Evolutionary conservation across 2,888 invertebrate genomes (phyloP).

Genomic region (Drosophila anceps): DNA sequence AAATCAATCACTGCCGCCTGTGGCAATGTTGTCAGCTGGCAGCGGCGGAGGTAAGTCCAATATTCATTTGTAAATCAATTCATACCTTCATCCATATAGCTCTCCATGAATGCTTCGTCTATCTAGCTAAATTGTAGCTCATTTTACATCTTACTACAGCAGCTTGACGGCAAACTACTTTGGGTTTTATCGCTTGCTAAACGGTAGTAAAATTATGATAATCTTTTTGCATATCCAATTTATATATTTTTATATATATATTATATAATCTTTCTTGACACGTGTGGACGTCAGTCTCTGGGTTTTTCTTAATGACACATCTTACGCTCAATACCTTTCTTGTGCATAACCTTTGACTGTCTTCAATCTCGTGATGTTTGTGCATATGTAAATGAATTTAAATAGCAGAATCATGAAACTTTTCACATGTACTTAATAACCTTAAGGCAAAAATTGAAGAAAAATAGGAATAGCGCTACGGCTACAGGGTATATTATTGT

Average conservation of each 20-base stretch:
- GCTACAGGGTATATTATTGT: not conserved
- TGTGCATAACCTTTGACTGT: not conserved
- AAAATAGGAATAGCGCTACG: no score
- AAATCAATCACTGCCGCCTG: constrained; percentile 52
- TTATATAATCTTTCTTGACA: not conserved
- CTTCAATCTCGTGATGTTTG: not conserved
- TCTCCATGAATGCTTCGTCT: not conserved
- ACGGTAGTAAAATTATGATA: not conserved
- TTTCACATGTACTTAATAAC: no score
- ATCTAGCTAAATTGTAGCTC: not conserved
- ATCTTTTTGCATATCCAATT: not conserved
- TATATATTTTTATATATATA: not conserved
- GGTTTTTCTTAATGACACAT: constrained; percentile 4
- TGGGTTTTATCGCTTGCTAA: not conserved
- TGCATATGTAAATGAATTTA: no score
- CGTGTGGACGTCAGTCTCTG: not conserved
- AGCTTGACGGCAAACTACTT: no score
- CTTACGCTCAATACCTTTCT: not conserved
- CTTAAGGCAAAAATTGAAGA: no score
- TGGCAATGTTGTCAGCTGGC: constrained; percentile 60
- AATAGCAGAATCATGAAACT: no score
- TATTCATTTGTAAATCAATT: constrained; percentile 1
- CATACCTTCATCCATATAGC: not conserved
- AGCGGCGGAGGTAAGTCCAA: constrained; percentile 70
- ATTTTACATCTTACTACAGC: not conserved